phyloP scores from a whole-genome alignment of 1,140 invertebrate genomes.

The Bombyx mori region ASM3026992v2 NC_085127.1:9285501-9286000 shows the following conservation, averaged over 20 bases:
- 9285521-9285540: constrained; percentile 51
- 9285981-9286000: too few species aligned
- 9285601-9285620: constrained; percentile 50
- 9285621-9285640: constrained; percentile 55
- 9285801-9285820: constrained; percentile 63
- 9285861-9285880: constrained; percentile 18
- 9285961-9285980: too few species aligned
- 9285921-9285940: too few species aligned
- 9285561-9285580: constrained; percentile 58
- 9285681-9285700: constrained; percentile 65
- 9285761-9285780: constrained; percentile 71
- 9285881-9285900: too few species aligned
- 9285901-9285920: too few species aligned
- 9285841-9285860: constrained; percentile 27
- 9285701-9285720: constrained; percentile 52
- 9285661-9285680: constrained; percentile 64
- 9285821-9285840: constrained; percentile 11
- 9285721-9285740: constrained; percentile 54
- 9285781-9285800: constrained; percentile 72
- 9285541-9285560: constrained; percentile 50
- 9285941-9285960: too few species aligned
- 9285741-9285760: constrained; percentile 55
- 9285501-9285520: constrained; percentile 8
- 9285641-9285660: constrained; percentile 64
- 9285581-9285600: constrained; percentile 45